A percentile compares a stretch with the other conserved stretches of the same genome.
Conservation (phyloP, 2,113 vertebrate genomes). For the Calidris pygmaea region DNA sequence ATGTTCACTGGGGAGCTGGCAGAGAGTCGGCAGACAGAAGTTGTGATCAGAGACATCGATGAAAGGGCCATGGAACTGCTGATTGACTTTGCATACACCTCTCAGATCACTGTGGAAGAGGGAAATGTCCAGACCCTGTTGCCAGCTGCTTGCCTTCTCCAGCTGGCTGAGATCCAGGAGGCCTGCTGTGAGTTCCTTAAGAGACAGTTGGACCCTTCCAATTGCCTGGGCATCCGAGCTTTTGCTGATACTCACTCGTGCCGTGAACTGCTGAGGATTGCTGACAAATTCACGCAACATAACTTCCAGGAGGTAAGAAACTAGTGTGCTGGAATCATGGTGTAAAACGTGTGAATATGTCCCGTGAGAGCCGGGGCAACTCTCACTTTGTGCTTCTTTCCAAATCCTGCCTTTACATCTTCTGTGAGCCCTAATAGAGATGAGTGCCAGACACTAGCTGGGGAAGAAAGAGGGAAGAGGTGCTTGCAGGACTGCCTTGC, state of each 20-base stretch:
- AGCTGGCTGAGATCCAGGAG: slow-evolving; percentile 98
- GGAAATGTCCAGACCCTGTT: slow-evolving; percentile 96
- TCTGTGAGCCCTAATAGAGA: neutral
- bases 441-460: neutral
- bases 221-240: slow-evolving; percentile 96
- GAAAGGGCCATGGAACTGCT: slow-evolving; percentile 98
- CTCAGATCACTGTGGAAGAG: slow-evolving; percentile 98
- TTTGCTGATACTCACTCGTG: slow-evolving; percentile 98
- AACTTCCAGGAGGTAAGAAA: slow-evolving; percentile 95
- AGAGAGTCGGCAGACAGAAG: slow-evolving; percentile 95
- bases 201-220: slow-evolving; percentile 96
- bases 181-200: slow-evolving; percentile 98
- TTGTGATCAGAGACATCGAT: slow-evolving; percentile 97
- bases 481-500: neutral
- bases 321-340: neutral
- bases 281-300: slow-evolving; percentile 98
- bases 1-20: slow-evolving; percentile 99
- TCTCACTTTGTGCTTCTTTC: neutral
- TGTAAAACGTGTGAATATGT: accelerated
- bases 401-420: neutral
- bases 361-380: neutral
- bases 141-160: slow-evolving; percentile 95
- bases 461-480: neutral
- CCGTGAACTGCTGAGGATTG: slow-evolving; percentile 93
- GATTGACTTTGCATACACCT: slow-evolving; percentile 98